Evolutionary conservation across 2,113 vertebrate species (phyloP), one percentile per base, ranked within the genome.

Genomic region (Capreolus pygargus): DNA sequence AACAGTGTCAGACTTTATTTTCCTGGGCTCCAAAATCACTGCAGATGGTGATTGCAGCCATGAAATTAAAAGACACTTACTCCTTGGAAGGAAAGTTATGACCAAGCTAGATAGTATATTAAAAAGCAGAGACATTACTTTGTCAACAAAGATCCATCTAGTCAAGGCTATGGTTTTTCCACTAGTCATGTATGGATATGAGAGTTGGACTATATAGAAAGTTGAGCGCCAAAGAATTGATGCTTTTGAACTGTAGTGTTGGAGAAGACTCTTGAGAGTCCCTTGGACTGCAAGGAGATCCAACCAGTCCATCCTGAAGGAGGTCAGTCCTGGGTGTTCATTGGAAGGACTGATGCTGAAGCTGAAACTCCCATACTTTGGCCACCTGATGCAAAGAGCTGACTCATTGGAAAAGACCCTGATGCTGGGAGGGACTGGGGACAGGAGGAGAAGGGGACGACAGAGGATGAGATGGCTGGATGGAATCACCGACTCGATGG

Each of bases 161-260:
- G 64, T 21, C 33, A 67, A 67, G 64, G 64, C 8, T 36, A 36
- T 36, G 33, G 8, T 11, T 36, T 36, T 67, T 36, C 64, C 64
- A 36, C 8, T n/a, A 2, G 33, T 67, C 8, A 36, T 36, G 64
- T 67, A 21, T 67, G 64, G n/a, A 36, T 67, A 4, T 36, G 64
- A 67, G 8, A 67, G 64, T 21, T 67, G 17, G 64, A 67, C 64
- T 36, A 19, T 70, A 17, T 36, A 70, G n/a, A 36, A 36, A 11
- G 8, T 9, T 70, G 64, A 70, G 9, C 0, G 2, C n/a, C 0
- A 0, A 67, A 70, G 64, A 36, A 70, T 36, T 70, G n/a, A 70
- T 70, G 4, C 9, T 70, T 70, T 36, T 70, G 64, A 36, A 12
- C 17, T 36, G n/a, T 36, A n/a, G 17, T 36, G 4, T 0, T 70